Base-by-base conservation (phyloP, 2,888 invertebrate genomes). In the Callinectes sapidus region DNA sequence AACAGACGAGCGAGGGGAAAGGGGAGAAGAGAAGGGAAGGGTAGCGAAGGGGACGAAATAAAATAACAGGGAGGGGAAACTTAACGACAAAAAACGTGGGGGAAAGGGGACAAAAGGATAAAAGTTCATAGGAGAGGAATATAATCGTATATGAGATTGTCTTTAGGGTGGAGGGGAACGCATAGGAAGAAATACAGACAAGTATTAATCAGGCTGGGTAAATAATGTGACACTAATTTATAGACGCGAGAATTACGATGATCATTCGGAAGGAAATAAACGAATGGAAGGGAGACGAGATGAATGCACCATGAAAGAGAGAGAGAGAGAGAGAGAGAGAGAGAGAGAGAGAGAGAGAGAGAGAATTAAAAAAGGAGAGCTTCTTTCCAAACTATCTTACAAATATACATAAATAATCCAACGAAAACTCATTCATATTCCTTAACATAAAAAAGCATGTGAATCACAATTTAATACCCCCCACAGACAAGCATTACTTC, bases 291-390 rank as follows among this genome's bases (percentile, higher is more conserved):
- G 35, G 81, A 81, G 32, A 16, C 28, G 81, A 81, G 32, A 81
- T 35, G 32, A 35, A 81, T 81, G 81, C 35, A 81, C 35, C 32
- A 32, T 14, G 28, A 81, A n/a, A 77, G 77, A 77, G 77, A 28
- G 77, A 77, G 77, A 77, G 77, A 90, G 77, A 81, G 90, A 81
- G 28, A 77, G 54, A 90, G 81, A 81, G 48, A 54, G 32, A 48
- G 81, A 90, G 77, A 77, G 42, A 90, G 90, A 90, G 48, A 77
- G 66, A 55, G 71, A 55, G 39, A 54, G 48, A 81, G 90, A 61
- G 48, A 81, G 55, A 55, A 35, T 81, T 42, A 28, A 81, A 8
- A 90, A 66, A 14, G 71, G 23, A 39, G 28, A 32, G n/a, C 10
- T 71, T n/a, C n/a, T n/a, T 71, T 8, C 66, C 23, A n/a, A 1